Conservation (phyloP, 2,113 vertebrate genomes). For the Sapajus apella region DNA sequence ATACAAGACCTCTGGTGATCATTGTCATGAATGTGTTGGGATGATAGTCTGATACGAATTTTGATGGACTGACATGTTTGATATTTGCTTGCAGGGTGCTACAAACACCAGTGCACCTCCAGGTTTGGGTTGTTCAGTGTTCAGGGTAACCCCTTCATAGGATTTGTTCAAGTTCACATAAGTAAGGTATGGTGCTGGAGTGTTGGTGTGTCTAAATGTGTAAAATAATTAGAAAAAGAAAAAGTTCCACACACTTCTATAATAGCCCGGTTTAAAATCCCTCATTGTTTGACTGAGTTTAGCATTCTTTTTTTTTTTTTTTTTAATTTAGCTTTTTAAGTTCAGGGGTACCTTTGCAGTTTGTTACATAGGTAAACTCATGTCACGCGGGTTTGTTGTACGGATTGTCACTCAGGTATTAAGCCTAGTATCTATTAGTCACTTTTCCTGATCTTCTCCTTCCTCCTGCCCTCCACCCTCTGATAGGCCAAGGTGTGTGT, state of each 20-base stretch:
- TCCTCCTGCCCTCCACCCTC: no score
- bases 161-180: not conserved
- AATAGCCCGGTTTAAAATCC: not conserved
- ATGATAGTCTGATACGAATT: not conserved
- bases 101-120: not conserved
- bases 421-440: no score
- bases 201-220: not conserved
- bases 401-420: no score
- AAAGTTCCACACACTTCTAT: not conserved
- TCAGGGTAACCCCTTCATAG: not conserved
- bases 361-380: no score
- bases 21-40: not conserved
- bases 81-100: not conserved
- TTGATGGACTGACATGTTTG: not conserved
- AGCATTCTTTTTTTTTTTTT: not conserved
- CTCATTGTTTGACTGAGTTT: not conserved
- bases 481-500: no score
- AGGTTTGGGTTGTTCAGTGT: not conserved
- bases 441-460: no score
- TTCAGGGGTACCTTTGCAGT: no score
- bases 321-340: no score
- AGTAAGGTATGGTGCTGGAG: not conserved
- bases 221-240: constrained; percentile 8
- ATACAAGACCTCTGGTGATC: not conserved
- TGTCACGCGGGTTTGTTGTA: no score